Evolutionary conservation across 1,140 invertebrate genomes (phyloP), one percentile per base, ranked within the genome.

Genomic region (Conus ventricosus): DNA sequence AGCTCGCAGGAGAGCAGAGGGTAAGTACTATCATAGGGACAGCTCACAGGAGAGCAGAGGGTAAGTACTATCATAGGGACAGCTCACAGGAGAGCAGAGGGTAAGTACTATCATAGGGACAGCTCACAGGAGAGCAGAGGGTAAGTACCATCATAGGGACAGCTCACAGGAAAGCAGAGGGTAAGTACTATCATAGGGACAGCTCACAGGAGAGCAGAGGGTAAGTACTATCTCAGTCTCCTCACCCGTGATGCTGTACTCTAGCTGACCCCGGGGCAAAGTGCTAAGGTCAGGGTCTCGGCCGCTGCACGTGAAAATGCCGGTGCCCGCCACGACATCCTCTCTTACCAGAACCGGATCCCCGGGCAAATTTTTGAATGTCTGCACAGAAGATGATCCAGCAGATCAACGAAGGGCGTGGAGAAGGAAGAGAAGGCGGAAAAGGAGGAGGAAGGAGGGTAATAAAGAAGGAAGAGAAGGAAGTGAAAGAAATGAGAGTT

Each of bases 291-390:
- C 82, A 0, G 54, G 82, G 25, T 84, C 82, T 25, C 23, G 23
- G n/a, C 6, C 82, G 17, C 6, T 63, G 27, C 82, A 84, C 23
- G 82, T 84, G 82, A 84, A 84, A 54, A 84, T 84, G 23, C 8
- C 57, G 0, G 82, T 84, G 20, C 55, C 82, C 54, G 25, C 57
- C 13, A 55, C 55, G 2, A 67, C 27, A 25, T 84, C 27, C 57
- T 84, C 82, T 20, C 23, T 23, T n/a, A 84, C 57, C 20, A 11
- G 5, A 15, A 63, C 57, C 5, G 82, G 55, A 5, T 23, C n/a
- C 23, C 54, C 55, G 23, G 82, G 82, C 20, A 84, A 51, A 54
- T 84, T 84, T n/a, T n/a, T 13, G 5, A 84, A 53, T 0, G 55
- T 63, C 82, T 84, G 82, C 76, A 39, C 8, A 39, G 6, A 7